Evolutionary conservation across 2,113 vertebrate genomes (phyloP).

Genomic region (Porphyrio hochstetteri): DNA sequence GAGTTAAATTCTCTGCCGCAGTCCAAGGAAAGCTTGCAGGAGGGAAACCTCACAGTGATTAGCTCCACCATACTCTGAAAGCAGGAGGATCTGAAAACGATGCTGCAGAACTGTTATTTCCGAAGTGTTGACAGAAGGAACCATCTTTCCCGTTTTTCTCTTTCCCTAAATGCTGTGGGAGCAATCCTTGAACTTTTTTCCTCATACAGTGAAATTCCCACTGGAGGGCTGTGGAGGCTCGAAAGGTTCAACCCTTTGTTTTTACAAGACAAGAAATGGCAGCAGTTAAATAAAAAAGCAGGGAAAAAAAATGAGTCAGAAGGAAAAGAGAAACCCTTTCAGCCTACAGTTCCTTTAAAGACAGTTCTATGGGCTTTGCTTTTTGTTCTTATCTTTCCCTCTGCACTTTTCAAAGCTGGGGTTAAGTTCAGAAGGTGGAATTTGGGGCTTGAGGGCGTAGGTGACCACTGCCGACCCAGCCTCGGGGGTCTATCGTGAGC

Average conservation of each 20-base stretch:
- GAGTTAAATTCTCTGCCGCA: neutral
- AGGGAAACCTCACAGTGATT: neutral
- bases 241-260: neutral
- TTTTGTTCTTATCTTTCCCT: neutral
- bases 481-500: neutral
- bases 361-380: neutral
- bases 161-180: neutral
- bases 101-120: neutral
- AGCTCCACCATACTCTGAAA: neutral
- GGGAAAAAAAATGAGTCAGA: neutral
- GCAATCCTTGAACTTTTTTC: slow-evolving; percentile 15
- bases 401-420: slow-evolving; percentile 6
- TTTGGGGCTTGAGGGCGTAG: neutral
- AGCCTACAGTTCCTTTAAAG: neutral
- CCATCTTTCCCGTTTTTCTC: neutral
- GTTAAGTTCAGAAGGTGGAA: slow-evolving; percentile 41
- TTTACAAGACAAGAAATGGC: slow-evolving; percentile 50
- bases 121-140: neutral
- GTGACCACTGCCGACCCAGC: neutral
- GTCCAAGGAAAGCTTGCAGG: neutral
- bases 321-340: neutral
- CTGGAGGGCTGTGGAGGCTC: neutral
- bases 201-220: neutral
- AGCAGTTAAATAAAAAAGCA: neutral
- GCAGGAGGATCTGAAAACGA: neutral